Conservation (phyloP, 2,113 vertebrate species). For the Rhizomys pruinosus region DNA sequence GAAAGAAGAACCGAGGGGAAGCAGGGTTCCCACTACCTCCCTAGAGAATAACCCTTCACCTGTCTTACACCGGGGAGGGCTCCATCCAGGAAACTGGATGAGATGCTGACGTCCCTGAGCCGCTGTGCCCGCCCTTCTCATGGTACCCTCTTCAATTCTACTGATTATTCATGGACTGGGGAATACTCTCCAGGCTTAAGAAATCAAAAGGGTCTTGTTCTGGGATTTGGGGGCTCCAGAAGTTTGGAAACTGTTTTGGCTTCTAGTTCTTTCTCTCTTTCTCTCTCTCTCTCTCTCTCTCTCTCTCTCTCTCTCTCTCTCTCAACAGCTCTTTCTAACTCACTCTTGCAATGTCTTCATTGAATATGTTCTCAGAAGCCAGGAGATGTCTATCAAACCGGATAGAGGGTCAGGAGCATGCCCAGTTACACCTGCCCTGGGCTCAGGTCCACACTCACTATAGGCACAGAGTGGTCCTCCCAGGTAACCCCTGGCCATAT, state of each 20-base stretch:
- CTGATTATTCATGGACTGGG: neutral
- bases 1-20: neutral
- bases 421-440: neutral
- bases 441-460: neutral
- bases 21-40: neutral
- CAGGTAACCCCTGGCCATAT: neutral
- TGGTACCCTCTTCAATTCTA: neutral
- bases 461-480: neutral
- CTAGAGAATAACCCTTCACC: neutral
- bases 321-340: neutral
- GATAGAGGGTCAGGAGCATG: too few relatives aligned
- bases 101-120: neutral
- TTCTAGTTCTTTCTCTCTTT: too few relatives aligned
- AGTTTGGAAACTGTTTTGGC: neutral
- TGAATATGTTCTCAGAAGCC: neutral
- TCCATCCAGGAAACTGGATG: neutral
- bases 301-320: neutral
- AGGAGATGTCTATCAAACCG: accelerated
- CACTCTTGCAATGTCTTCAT: neutral
- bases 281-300: neutral
- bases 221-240: neutral
- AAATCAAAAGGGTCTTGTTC: neutral
- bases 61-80: too few relatives aligned
- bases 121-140: neutral
- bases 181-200: neutral